These are phyloP conservation scores for Cladopsammia gracilis DNA, from an alignment of 64 coral and sea anemone genomes.

Conservation along the genomic window DNA sequence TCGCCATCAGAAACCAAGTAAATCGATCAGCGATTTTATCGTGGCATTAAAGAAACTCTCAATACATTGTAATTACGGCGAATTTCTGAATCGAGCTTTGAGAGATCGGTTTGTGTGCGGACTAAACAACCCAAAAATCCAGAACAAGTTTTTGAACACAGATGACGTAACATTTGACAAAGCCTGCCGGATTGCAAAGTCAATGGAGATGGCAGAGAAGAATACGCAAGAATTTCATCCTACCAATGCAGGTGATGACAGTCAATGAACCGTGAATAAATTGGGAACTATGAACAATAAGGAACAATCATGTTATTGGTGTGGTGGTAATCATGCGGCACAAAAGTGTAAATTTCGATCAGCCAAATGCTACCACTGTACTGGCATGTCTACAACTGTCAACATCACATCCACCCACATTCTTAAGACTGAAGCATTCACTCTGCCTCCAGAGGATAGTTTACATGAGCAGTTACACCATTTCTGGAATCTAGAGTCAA, in stretches of 20 bases:
- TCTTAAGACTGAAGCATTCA: too few species aligned
- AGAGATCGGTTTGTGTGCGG: conserved; percentile 63
- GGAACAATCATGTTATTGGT: conserved; percentile 54
- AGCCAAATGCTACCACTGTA: too few species aligned
- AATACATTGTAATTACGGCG: conserved; percentile 60
- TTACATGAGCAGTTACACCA: too few species aligned
- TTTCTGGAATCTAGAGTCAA: too few species aligned
- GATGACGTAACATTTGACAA: conserved; percentile 39
- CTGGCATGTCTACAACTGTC: too few species aligned
- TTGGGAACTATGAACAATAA: conserved; percentile 15
- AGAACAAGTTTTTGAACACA: conserved; percentile 71
- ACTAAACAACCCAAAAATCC: conserved; percentile 54
- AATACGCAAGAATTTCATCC: conserved; percentile 65
- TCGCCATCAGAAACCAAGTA: conserved; percentile 28
- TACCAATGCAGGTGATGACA: neutral
- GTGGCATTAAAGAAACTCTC: conserved; percentile 29
- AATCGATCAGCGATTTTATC: conserved; percentile 47
- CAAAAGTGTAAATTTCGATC: too few species aligned
- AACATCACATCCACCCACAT: too few species aligned
- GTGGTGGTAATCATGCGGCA: conserved; percentile 65
- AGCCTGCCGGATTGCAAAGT: conserved; percentile 53
- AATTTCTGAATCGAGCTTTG: conserved; percentile 42
- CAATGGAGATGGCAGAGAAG: conserved; percentile 64
- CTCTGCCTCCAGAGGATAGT: too few species aligned
- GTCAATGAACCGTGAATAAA: conserved; percentile 51